Base-by-base conservation (phyloP, 2,797 vertebrate species). In the Balearica regulorum region DNA sequence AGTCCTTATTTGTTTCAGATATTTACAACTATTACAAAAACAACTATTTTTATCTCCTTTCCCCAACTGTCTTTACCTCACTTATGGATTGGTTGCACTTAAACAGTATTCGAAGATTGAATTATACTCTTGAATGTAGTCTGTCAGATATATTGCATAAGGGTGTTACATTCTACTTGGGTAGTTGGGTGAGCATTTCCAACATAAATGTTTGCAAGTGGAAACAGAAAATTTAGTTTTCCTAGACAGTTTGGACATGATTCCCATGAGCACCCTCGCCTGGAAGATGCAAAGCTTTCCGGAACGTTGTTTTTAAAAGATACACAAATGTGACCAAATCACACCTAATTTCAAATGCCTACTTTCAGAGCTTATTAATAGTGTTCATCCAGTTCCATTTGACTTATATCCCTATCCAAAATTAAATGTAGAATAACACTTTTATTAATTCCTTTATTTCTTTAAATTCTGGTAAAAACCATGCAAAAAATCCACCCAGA, bases 1-100 rank as follows among this genome's bases (percentile, higher is more conserved):
- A 88, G 82, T 83, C 35, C 46, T 87, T 93, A 29, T 64, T 95
- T 93, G 60, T 91, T 91, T 89, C 68, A 90, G 53, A 57, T 87
- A 92, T 93, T 96, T n/a, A n/a, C n/a, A n/a, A n/a, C n/a, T n/a
- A n/a, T n/a, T n/a, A n/a, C n/a, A n/a, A n/a, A 66, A 87, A 54
- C 6, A 72, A 8, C 43, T 89, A 6, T 83, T 94, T 92, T 83
- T 87, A 43, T 89, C 66, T 61, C 28, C 21, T 72, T 65, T 70
- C 9, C 33, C 11, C 39, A 69, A 35, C 58, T 73, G 46, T 31
- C 69, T 94, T 94, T 78, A 71, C 70, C 53, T 93, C 49, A 9
- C 35, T 79, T 87, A 51, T 1, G 3, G 43, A 71, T 73, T 89
- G 22, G 62, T 76, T 91, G 51, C 65, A 54, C 60, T 95, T 90